Conservation (phyloP, 2,888 invertebrate species). For the Sabellastarte sp. region DNA sequence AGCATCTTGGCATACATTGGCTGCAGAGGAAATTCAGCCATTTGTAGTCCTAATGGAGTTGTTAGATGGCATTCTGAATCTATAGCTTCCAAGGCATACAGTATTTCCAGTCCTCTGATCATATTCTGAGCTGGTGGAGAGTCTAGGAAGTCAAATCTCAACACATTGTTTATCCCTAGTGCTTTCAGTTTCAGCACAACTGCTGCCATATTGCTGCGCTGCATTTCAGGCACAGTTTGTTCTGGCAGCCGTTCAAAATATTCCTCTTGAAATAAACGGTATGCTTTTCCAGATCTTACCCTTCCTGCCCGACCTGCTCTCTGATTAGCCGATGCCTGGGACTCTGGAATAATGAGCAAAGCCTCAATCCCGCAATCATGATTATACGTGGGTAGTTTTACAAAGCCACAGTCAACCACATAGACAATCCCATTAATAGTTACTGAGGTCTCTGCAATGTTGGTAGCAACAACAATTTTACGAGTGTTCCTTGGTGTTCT, state of each 20-base stretch:
- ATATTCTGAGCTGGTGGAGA: conserved; percentile 88
- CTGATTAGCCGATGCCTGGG: conserved; percentile 86
- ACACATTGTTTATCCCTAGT: conserved; percentile 86
- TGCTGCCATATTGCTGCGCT: conserved; percentile 80
- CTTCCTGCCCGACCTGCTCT: conserved; percentile 91
- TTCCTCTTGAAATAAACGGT: conserved; percentile 67
- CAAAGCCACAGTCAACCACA: conserved; percentile 94
- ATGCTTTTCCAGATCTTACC: conserved; percentile 71
- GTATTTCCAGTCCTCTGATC: conserved; percentile 78
- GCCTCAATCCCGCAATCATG: conserved; percentile 69
- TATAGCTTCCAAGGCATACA: conserved; percentile 79
- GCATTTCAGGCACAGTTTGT: conserved; percentile 87
- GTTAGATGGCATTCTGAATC: conserved; percentile 78
- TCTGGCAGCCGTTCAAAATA: conserved; percentile 71
- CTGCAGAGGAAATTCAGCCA: conserved; percentile 89
- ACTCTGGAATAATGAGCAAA: conserved; percentile 78
- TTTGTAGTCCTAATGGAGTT: conserved; percentile 72
- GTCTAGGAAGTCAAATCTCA: conserved; percentile 87
- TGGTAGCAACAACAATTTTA: conserved; percentile 91
- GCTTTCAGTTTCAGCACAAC: conserved; percentile 89
- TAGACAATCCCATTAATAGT: conserved; percentile 91
- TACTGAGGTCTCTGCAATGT: conserved; percentile 94
- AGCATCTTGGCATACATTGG: conserved; percentile 86
- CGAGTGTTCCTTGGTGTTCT: conserved; percentile 71
- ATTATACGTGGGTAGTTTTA: conserved; percentile 88